Conservation (phyloP, 2,113 vertebrate species). For the Lophura nycthemera region DNA sequence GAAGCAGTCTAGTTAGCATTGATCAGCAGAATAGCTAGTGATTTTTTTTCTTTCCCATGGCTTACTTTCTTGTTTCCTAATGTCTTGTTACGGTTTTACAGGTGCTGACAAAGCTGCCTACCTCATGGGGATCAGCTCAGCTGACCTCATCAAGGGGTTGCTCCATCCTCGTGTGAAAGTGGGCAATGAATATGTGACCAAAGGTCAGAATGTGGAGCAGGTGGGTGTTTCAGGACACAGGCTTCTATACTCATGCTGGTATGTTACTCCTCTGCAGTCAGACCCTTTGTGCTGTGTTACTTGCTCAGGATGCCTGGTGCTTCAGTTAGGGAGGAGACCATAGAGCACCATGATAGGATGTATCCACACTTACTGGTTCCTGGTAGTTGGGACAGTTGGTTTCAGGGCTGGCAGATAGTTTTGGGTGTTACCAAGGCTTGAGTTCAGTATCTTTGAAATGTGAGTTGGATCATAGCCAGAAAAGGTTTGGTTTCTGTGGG, state of each 20-base stretch:
- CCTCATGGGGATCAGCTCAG: slow-evolving; percentile 95
- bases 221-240: slow-evolving; percentile 51
- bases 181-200: slow-evolving; percentile 93
- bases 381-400: background rate
- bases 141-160: slow-evolving; percentile 93
- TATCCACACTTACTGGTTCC: background rate
- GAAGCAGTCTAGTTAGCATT: background rate
- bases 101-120: slow-evolving; percentile 95
- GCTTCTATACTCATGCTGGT: background rate
- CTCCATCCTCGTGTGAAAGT: slow-evolving; percentile 95
- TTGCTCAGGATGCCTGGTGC: background rate
- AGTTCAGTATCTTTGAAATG: background rate
- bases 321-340: background rate
- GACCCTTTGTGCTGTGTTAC: rapidly evolving
- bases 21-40: background rate
- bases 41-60: no score
- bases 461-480: background rate
- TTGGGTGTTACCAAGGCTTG: background rate
- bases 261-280: background rate
- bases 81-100: slow-evolving; percentile 50
- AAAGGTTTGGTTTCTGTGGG: background rate
- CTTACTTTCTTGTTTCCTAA: background rate
- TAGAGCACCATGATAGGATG: background rate
- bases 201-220: slow-evolving; percentile 95
- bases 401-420: background rate